Percentiles rank a stretch among this genome's conserved stretches.
Evolutionary conservation across 2,797 vertebrate genomes (phyloP).

Genomic region (Cyprinella venusta): DNA sequence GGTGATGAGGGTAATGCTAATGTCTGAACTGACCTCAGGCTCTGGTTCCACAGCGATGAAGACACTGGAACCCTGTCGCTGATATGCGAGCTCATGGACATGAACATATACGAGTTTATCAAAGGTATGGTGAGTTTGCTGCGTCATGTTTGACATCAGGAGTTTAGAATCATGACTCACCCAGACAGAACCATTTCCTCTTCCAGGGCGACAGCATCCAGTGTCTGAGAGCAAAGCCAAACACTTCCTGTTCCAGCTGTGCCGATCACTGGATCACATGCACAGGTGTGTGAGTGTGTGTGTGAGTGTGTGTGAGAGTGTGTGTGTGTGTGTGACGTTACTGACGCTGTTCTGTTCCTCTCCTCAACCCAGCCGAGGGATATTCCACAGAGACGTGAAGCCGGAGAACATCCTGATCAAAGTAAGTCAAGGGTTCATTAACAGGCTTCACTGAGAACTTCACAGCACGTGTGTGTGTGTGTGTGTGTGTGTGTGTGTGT

Average conservation of each 20-base stretch:
- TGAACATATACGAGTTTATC: constrained; percentile 92
- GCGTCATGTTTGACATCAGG: neutral
- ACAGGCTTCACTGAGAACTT: neutral
- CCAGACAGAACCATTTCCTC: neutral
- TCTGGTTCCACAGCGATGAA: constrained; percentile 79
- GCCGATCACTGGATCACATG: constrained; percentile 85
- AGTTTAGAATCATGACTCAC: too few species aligned
- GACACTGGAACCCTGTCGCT: constrained; percentile 84
- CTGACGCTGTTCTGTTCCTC: neutral
- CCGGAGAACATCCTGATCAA: constrained; percentile 90
- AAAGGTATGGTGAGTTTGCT: constrained; percentile 74
- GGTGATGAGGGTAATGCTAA: too few species aligned
- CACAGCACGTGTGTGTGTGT: neutral
- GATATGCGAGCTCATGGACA: constrained; percentile 92
- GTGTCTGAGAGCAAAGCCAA: constrained; percentile 80
- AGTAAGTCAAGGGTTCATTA: constrained; percentile 68
- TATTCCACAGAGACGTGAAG: constrained; percentile 92
- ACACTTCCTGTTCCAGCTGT: constrained; percentile 86
- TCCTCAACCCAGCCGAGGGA: constrained; percentile 78
- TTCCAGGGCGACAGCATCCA: constrained; percentile 81
- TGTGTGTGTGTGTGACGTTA: too few species aligned
- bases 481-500: too few species aligned
- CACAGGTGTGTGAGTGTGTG: constrained; percentile 74
- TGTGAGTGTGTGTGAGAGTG: neutral
- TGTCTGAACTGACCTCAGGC: constrained; percentile 6